phyloP scores from a whole-genome alignment of 2,797 vertebrate species.

The Heterohyrax brucei region DNA sequence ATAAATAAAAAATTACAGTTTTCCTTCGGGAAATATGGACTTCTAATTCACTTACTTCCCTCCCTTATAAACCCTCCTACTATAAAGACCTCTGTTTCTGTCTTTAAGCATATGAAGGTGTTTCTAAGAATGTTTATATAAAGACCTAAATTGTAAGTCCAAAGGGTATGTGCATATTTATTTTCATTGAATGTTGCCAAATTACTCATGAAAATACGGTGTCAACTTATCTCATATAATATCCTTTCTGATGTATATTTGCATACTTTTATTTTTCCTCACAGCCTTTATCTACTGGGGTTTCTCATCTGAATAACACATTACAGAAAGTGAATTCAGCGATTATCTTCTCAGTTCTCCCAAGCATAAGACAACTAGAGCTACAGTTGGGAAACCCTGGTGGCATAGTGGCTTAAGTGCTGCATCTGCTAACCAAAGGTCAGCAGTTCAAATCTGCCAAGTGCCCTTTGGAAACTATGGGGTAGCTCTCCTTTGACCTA shows the following conservation, averaged over 20 bases:
- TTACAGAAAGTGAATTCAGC: not conserved
- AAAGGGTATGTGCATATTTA: not conserved
- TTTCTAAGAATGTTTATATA: not conserved
- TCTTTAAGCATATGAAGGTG: not conserved
- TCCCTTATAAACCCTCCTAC: not conserved
- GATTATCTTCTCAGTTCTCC: not conserved
- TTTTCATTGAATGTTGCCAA: not conserved
- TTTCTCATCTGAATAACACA: not conserved
- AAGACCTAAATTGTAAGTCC: not conserved
- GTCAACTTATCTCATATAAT: not conserved
- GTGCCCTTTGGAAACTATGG: too few species aligned
- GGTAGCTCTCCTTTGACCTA: too few species aligned
- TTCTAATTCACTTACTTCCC: not conserved
- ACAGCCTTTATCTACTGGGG: not conserved
- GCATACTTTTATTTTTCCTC: not conserved
- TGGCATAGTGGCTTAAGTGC: too few species aligned
- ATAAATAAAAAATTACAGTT: not conserved
- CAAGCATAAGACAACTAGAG: not conserved
- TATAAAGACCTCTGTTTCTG: not conserved
- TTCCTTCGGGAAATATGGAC: not conserved
- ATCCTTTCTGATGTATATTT: not conserved
- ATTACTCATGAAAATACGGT: not conserved
- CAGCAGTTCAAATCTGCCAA: too few species aligned
- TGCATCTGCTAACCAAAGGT: too few species aligned
- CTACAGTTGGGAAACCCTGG: too few species aligned